Percentiles rank a stretch among this genome's conserved stretches.
phyloP scores from a whole-genome alignment of 1,140 invertebrate genomes.

The Hydropsyche tenuis region DNA sequence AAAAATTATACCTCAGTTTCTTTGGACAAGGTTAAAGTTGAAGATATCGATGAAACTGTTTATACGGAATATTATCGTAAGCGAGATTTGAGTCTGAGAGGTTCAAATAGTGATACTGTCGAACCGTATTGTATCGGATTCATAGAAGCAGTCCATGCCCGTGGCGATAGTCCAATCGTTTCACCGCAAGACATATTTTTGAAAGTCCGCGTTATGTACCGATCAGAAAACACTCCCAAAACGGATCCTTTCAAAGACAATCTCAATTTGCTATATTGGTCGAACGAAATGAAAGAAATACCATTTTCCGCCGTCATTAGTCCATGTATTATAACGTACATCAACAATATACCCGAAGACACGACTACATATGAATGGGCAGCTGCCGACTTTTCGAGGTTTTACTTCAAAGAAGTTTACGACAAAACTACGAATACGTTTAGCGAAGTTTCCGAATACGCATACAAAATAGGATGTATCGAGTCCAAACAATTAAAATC shows the following conservation, averaged over 20 bases:
- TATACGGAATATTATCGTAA: conserved; percentile 84
- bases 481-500: conserved; percentile 71
- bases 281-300: conserved; percentile 70
- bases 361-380: conserved; percentile 68
- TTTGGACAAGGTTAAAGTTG: conserved; percentile 55
- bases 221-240: conserved; percentile 78
- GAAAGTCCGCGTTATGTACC: conserved; percentile 74
- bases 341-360: conserved; percentile 56
- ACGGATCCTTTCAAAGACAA: conserved; percentile 69
- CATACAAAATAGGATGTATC: conserved; percentile 65
- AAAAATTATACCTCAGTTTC: conserved; percentile 55
- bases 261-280: conserved; percentile 80
- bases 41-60: conserved; percentile 72
- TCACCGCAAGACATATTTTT: conserved; percentile 69
- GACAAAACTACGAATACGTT: conserved; percentile 66
- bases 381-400: conserved; percentile 69
- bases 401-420: conserved; percentile 80
- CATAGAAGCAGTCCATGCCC: conserved; percentile 67
- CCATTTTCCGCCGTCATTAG: conserved; percentile 57
- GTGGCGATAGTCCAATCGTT: conserved; percentile 61
- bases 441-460: conserved; percentile 68
- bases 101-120: conserved; percentile 75
- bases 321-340: conserved; percentile 55
- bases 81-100: conserved; percentile 71
- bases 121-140: conserved; percentile 78